Evolutionary conservation across 2,797 vertebrate genomes (phyloP).

Genomic region (Melanotaenia pygmaea): DNA sequence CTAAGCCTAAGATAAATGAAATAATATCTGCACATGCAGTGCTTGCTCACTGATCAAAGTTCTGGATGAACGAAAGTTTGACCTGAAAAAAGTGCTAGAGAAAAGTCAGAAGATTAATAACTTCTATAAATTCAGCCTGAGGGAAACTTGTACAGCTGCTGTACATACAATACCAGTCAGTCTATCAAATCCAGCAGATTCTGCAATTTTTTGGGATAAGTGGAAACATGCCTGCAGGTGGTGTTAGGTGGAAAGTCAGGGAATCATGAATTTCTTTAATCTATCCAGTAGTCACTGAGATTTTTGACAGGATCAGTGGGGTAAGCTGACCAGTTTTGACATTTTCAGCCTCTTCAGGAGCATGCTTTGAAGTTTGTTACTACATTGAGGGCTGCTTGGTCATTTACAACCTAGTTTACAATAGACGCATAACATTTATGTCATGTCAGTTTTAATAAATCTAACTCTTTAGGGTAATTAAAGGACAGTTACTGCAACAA

Average conservation of each 20-base stretch:
- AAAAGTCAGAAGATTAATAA: background rate
- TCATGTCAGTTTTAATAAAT: too few relatives aligned
- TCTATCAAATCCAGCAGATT: background rate
- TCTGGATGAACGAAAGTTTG: background rate
- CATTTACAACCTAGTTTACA: slow-evolving; percentile 6
- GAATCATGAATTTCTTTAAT: slow-evolving; percentile 1
- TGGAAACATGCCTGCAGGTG: slow-evolving; percentile 8
- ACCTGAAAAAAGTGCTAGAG: background rate
- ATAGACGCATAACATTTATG: background rate
- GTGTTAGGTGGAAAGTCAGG: slow-evolving; percentile 5
- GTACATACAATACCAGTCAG: too few relatives aligned
- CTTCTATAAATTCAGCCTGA: background rate
- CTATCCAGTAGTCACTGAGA: background rate
- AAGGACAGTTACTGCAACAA: background rate
- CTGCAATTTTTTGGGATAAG: background rate
- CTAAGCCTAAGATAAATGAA: background rate
- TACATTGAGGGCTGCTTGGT: background rate
- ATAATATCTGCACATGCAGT: background rate
- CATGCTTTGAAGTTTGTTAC: background rate
- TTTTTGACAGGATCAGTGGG: background rate
- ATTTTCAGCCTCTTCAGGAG: background rate
- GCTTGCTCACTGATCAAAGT: background rate
- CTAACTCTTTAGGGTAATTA: background rate
- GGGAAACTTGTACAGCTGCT: background rate
- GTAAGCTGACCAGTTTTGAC: background rate